Conservation (phyloP, 2,113 vertebrate genomes). For the Pholis gunnellus region DNA sequence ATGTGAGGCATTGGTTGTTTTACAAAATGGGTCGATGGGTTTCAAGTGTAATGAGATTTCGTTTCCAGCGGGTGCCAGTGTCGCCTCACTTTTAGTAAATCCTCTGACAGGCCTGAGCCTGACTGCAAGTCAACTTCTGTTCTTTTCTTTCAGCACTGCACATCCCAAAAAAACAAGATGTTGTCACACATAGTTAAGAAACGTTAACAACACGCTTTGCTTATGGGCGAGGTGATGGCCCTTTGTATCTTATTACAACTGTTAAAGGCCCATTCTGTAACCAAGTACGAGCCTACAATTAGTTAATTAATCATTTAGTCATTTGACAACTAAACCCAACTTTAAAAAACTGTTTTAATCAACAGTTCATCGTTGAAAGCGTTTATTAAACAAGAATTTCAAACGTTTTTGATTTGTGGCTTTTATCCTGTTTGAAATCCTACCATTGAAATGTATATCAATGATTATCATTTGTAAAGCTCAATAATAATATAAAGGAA, state of each 20-base stretch:
- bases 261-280: not conserved
- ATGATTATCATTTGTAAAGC: not conserved
- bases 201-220: not conserved
- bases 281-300: no score
- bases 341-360: not conserved
- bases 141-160: not conserved
- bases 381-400: not conserved
- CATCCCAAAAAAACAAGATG: not conserved
- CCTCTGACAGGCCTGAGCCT: not conserved
- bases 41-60: slow-evolving; percentile 29
- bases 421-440: not conserved
- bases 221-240: not conserved
- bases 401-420: not conserved
- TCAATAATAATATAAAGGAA: no score
- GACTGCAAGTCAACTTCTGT: not conserved
- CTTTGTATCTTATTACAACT: not conserved
- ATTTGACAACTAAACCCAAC: not conserved
- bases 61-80: slow-evolving; percentile 63
- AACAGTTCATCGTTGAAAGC: not conserved
- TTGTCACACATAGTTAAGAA: not conserved
- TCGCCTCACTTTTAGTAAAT: slow-evolving; percentile 13
- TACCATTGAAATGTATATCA: not conserved
- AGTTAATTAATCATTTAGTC: not conserved
- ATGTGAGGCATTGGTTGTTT: not conserved
- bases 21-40: not conserved